Conservation (phyloP, 2,113 vertebrate species). For the Labeo rohita region DNA sequence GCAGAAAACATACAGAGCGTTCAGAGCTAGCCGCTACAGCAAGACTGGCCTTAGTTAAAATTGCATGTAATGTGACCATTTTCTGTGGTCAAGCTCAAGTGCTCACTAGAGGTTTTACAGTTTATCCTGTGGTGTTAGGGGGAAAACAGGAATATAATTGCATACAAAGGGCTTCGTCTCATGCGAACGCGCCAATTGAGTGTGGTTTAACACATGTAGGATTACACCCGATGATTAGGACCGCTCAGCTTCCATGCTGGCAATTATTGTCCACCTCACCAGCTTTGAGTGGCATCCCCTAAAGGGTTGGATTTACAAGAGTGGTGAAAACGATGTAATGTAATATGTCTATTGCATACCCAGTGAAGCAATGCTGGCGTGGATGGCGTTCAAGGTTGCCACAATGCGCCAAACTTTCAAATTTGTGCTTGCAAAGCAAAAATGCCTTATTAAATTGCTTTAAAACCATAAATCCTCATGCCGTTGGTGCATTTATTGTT, state of each 20-base stretch:
- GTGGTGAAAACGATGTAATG: constrained; percentile 11
- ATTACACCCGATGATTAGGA: constrained; percentile 46
- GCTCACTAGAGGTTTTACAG: constrained; percentile 53
- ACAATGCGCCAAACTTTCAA: background rate
- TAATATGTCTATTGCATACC: constrained; percentile 11
- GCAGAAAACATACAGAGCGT: constrained; percentile 26
- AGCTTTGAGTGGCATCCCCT: constrained; percentile 28
- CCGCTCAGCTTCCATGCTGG: constrained; percentile 23
- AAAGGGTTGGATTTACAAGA: constrained; percentile 3
- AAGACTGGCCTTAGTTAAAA: constrained; percentile 41
- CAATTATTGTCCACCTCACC: constrained; percentile 21
- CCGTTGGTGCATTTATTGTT: background rate
- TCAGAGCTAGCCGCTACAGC: constrained; percentile 35
- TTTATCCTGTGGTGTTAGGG: constrained; percentile 51
- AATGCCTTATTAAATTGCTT: constrained; percentile 2
- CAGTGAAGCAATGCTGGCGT: constrained; percentile 14
- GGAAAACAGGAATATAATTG: constrained; percentile 27
- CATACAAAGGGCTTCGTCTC: constrained; percentile 23
- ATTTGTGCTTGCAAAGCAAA: constrained; percentile 23
- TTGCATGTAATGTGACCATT: constrained; percentile 49
- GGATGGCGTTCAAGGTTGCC: constrained; percentile 22
- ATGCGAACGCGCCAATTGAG: constrained; percentile 11
- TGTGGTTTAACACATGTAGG: constrained; percentile 47
- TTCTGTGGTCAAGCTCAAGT: constrained; percentile 50
- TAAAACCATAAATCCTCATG: constrained; percentile 8